Conservation (phyloP, 2,797 vertebrate genomes). For the Diceros bicornis region DNA sequence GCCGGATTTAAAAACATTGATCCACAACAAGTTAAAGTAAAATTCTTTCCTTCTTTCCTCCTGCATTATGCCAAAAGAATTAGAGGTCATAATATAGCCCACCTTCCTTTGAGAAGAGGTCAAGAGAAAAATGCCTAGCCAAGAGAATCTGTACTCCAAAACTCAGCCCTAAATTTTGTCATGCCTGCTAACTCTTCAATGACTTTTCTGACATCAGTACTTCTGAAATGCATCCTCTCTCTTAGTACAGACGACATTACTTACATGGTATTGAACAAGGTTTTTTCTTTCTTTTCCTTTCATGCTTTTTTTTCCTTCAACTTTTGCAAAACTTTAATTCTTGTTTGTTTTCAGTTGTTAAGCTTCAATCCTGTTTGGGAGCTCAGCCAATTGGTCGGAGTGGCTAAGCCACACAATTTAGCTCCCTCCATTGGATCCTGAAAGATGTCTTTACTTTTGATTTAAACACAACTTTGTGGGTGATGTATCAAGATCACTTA, state of each 20-base stretch:
- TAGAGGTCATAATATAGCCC: neutral
- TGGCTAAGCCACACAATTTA: neutral
- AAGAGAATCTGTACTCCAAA: neutral
- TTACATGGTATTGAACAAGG: neutral
- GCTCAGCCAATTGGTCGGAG: neutral
- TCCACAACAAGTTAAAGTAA: neutral
- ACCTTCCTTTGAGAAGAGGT: neutral
- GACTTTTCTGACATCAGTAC: neutral
- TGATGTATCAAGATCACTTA: constrained; percentile 47
- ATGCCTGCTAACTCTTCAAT: neutral
- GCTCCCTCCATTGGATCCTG: neutral
- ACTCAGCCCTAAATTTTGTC: neutral
- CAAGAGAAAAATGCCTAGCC: neutral
- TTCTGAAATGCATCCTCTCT: neutral
- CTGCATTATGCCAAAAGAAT: neutral
- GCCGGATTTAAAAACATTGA: neutral
- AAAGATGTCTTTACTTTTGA: neutral
- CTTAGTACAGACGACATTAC: neutral
- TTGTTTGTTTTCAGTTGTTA: constrained; percentile 16
- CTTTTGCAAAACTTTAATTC: neutral
- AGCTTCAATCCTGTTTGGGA: neutral
- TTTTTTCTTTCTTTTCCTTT: neutral
- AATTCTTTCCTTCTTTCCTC: neutral
- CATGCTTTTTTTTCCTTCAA: neutral
- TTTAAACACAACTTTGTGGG: constrained; percentile 13